Evolutionary conservation across 2,888 invertebrate species (phyloP).

Genomic region (Eilema sororculum): DNA sequence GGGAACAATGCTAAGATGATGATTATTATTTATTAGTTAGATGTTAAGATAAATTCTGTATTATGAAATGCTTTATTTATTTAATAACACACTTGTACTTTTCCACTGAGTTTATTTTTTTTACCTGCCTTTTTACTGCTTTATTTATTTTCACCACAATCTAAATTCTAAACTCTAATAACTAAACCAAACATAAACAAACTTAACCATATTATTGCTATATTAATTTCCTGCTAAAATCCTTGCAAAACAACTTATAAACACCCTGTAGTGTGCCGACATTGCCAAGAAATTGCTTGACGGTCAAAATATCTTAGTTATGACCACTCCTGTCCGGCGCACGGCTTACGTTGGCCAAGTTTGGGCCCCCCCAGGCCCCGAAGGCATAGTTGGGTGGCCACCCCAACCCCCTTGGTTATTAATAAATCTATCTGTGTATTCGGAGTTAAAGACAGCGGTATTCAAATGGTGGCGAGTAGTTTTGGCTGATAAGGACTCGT

Average conservation of each 20-base stretch:
- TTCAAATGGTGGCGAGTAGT: constrained; percentile 63
- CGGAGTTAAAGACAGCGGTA: constrained; percentile 77
- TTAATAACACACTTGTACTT: too few relatives aligned
- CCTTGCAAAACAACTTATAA: constrained; percentile 63
- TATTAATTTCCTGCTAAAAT: constrained; percentile 69
- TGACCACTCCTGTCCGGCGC: constrained; percentile 85
- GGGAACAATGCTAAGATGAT: too few relatives aligned
- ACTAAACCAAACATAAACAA: constrained; percentile 32
- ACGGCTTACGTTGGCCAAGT: constrained; percentile 84
- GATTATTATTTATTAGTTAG: too few relatives aligned
- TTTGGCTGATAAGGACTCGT: constrained; percentile 54
- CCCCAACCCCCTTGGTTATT: constrained; percentile 72
- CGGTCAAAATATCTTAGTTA: constrained; percentile 87
- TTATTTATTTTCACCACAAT: neutral
- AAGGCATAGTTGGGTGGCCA: constrained; percentile 70
- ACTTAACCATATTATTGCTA: constrained; percentile 65
- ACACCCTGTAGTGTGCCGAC: constrained; percentile 75
- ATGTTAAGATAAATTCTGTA: neutral
- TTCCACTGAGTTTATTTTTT: too few relatives aligned
- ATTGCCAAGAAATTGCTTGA: constrained; percentile 84
- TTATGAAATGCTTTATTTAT: too few relatives aligned
- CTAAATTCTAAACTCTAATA: too few relatives aligned
- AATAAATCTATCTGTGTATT: constrained; percentile 86
- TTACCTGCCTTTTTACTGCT: too few relatives aligned
- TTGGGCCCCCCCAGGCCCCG: constrained; percentile 67